phyloP scores from a whole-genome alignment of 2,797 vertebrate species.

The Cynopterus sphinx region DNA sequence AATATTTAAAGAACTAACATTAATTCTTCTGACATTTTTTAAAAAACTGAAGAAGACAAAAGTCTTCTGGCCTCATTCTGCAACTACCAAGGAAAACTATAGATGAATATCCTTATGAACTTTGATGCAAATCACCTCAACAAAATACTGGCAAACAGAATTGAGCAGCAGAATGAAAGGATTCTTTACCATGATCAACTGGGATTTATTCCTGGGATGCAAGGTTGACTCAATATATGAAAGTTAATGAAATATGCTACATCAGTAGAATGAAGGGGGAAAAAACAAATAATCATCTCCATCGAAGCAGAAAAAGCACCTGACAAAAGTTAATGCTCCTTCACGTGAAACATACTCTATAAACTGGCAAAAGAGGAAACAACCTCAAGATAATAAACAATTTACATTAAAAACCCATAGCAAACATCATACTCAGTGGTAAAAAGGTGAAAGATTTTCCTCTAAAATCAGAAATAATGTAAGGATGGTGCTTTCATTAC shows the following conservation, averaged over 20 bases:
- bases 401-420: not conserved
- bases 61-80: not conserved
- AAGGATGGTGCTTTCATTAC: not conserved
- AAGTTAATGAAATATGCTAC: not conserved
- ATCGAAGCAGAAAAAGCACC: not conserved
- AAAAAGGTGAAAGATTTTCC: not conserved
- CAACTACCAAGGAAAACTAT: not conserved
- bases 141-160: not conserved
- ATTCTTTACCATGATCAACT: not conserved
- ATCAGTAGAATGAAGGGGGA: not conserved
- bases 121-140: not conserved
- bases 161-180: not conserved
- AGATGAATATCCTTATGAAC: not conserved
- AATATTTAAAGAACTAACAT: not conserved
- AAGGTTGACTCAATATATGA: not conserved
- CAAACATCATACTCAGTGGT: not conserved
- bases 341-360: not conserved
- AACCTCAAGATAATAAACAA: not conserved
- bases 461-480: not conserved
- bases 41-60: not conserved
- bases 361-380: not conserved
- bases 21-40: not conserved
- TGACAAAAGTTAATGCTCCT: not conserved
- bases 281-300: not conserved
- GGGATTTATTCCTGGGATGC: not conserved